Evolutionary conservation across 2,888 invertebrate species (phyloP), one percentile per base, ranked within the genome.

Genomic region (Minunthozetes semirufus): DNA sequence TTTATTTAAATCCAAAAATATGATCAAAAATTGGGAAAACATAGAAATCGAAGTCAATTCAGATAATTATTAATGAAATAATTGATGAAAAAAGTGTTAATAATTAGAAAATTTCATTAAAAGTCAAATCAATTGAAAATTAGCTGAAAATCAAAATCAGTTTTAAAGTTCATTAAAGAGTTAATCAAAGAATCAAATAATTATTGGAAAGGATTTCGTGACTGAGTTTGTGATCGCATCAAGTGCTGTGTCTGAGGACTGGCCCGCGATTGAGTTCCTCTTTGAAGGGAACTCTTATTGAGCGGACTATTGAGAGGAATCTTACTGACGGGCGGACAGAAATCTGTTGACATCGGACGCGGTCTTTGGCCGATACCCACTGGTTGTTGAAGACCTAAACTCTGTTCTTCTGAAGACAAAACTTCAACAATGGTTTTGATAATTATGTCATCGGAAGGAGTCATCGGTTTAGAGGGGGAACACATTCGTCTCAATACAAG

Each of bases 281-380:
- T 25, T 56, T 56, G 56, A 2, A 56, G 56, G 11, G 1, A 50
- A 56, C 22, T 25, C 38, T 72, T 27, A 19, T 53, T 50, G 0
- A 29, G 33, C n/a, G 73, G 73, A 63, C 73, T 73, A 48, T 61
- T 61, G 19, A 73, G 59, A 11, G 46, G 59, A 61, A 61, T 22
- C 61, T 73, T 73, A 53, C 70, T 73, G 38, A 77, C 63, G 46
- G 77, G 77, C 61, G 78, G 77, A 72, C 76, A 77, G 61, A 73
- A 86, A 79, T 88, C 88, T 1, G 86, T 83, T 0, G 86, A 85
- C 77, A 89, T 83, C 2, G 89, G 89, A 79, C 88, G 87, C 0
- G 92, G 92, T 72, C 90, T 85, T 81, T 89, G 89, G 0, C 91
- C 91, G 76, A 92, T 88, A 0, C 90, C 90, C 8, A 86, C 83